Evolutionary conservation across 2,888 invertebrate genomes (phyloP).

Genomic region (Torymus auratus): DNA sequence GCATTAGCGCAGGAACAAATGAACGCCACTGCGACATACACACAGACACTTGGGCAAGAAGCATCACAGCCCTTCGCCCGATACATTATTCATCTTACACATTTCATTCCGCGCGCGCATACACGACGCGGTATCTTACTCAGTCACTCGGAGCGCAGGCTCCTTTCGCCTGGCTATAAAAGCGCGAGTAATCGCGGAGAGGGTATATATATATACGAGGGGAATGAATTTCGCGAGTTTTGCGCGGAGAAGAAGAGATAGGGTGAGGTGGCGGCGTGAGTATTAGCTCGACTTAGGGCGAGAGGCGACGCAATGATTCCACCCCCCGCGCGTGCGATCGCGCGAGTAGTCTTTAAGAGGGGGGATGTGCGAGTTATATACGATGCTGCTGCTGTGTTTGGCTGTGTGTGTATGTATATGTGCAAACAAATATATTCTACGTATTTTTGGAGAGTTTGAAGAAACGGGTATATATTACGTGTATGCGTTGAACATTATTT

Average conservation of each 20-base stretch:
- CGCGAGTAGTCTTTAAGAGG: not conserved
- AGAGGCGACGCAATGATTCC: constrained; percentile 64
- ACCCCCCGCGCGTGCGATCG: not conserved
- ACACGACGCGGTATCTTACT: constrained; percentile 27
- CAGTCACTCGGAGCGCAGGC: not conserved
- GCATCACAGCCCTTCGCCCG: not conserved
- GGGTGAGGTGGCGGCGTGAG: constrained; percentile 65
- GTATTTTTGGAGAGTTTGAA: no score
- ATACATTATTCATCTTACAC: constrained; percentile 54
- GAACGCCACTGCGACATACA: not conserved
- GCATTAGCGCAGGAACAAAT: no score
- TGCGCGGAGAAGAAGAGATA: constrained; percentile 39
- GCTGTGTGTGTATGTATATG: no score
- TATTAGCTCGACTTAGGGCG: constrained; percentile 77
- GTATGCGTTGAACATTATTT: no score
- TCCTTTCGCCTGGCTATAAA: constrained; percentile 43
- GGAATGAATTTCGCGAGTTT: constrained; percentile 57
- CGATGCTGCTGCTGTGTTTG: not conserved
- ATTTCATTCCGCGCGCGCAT: constrained; percentile 60
- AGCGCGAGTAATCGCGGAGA: constrained; percentile 56
- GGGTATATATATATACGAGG: constrained; percentile 5
- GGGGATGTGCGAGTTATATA: not conserved
- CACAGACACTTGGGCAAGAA: no score
- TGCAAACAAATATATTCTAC: no score
- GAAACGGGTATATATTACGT: no score